Evolutionary conservation across 92 coral and sea anemone species (phyloP).

Genomic region (Epizoanthus fatuus): DNA sequence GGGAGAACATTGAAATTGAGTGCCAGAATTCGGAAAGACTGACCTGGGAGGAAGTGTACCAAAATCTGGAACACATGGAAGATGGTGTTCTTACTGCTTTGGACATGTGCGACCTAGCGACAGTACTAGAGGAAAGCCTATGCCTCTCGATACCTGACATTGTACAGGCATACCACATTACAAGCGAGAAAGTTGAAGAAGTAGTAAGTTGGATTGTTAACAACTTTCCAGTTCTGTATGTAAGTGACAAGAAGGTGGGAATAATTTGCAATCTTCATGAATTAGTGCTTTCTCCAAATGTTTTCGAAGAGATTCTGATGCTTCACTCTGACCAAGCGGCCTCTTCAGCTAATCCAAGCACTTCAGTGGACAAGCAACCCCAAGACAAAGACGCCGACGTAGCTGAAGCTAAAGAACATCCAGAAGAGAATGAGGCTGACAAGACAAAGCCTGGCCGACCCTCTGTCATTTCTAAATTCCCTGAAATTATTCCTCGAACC

Average conservation of each 20-base stretch:
- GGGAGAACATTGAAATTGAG: constrained; percentile 26
- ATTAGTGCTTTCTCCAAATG: constrained; percentile 31
- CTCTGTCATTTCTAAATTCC: constrained; percentile 20
- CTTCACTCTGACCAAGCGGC: constrained; percentile 19
- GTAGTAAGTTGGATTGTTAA: constrained; percentile 23
- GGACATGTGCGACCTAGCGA: constrained; percentile 19
- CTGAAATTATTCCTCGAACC: constrained; percentile 36
- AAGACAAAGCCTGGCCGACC: constrained; percentile 37
- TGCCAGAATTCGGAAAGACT: constrained; percentile 24
- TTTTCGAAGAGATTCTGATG: constrained; percentile 32
- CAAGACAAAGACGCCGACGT: constrained; percentile 10
- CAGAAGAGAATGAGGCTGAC: constrained; percentile 18
- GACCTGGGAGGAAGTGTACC: constrained; percentile 17
- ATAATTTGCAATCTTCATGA: constrained; percentile 4
- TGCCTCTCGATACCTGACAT: constrained; percentile 20
- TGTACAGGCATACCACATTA: constrained; percentile 21
- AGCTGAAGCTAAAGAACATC: constrained; percentile 20
- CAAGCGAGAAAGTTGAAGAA: constrained; percentile 12
- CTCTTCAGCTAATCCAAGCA: constrained; percentile 31
- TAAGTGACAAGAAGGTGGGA: constrained; percentile 24
- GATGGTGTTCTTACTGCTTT: constrained; percentile 22
- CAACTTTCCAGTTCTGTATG: constrained; percentile 34
- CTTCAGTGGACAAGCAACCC: constrained; percentile 21
- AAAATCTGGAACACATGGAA: constrained; percentile 14
- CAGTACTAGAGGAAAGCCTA: constrained; percentile 18